Evolutionary conservation across 2,888 invertebrate species (phyloP), one percentile per base, ranked within the genome.

Genomic region (Latrodectus elegans): DNA sequence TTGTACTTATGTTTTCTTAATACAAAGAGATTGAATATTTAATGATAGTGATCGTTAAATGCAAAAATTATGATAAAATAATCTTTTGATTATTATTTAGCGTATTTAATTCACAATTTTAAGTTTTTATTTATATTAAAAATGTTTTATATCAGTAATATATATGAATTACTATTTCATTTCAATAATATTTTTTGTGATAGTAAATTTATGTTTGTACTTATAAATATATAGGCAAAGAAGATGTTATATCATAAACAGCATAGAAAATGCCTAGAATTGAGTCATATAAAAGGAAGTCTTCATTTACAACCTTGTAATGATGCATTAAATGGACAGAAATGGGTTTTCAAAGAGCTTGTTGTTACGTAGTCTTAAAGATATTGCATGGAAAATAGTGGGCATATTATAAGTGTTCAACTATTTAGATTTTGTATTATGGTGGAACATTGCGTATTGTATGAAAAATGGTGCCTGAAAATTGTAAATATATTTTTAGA

Each of bases 261-360:
- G 0, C 88, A 85, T 74, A 67, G 77, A 53, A 88, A 88, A 67
- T 88, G 88, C 38, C 67, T 88, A 26, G 85, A 88, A 53, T 70
- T 88, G 49, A 88, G 82, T 60, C 88, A 88, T 55, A 74, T 78
- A 11, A 88, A 78, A 71, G 85, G 88, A 51, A 52, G 77, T 55
- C 78, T 88, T 38, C 65, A 78, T 70, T 55, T 88, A 9, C 88
- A 81, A 15, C 15, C 81, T 8, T 88, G 88, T 49, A 88, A 78
- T 71, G 70, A 76, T 68, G 52, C 82, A n/a, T 84, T 78, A 17
- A 88, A 84, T 85, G 88, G 88, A 12, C 88, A 88, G 38, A 88
- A 88, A 78, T 88, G 88, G 88, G 74, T 88, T 49, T 88, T 88
- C 49, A 85, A 73, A 73, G 88, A 88, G 70, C 74, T 88, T 60